A percentile compares a stretch with the other conserved stretches of the same genome.
phyloP scores from a whole-genome alignment of 2,888 invertebrate species.

The Aleiodes alternator region DNA sequence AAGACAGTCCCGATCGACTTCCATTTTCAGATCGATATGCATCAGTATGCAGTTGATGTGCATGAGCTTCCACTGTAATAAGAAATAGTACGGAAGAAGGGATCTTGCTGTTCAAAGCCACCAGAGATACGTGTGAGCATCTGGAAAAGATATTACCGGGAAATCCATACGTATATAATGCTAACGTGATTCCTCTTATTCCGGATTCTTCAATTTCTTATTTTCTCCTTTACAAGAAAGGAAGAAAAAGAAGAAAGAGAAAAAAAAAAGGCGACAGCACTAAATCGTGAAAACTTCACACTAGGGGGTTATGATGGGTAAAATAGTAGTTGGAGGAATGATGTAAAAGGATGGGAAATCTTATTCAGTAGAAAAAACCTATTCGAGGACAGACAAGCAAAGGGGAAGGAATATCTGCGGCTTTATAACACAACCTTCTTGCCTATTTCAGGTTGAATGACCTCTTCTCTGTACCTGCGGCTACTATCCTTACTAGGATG shows the following conservation, averaged over 20 bases:
- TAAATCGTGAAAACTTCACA: not conserved
- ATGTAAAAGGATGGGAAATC: conserved; percentile 7
- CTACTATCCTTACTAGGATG: conserved; percentile 24
- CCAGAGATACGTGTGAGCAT: conserved; percentile 45
- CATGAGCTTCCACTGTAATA: conserved; percentile 36
- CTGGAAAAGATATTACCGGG: conserved; percentile 40
- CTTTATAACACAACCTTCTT: conserved; percentile 16
- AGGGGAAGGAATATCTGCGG: not conserved
- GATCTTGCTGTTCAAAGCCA: conserved; percentile 10
- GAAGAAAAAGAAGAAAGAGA: not conserved
- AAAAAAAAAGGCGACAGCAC: not conserved
- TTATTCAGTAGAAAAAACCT: not conserved
- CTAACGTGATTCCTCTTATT: conserved; percentile 25
- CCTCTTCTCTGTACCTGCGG: conserved; percentile 24
- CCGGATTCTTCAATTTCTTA: not conserved
- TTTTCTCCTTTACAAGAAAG: not conserved
- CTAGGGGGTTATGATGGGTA: not conserved
- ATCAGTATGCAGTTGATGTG: conserved; percentile 39
- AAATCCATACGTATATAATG: conserved; percentile 34
- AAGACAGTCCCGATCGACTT: not conserved
- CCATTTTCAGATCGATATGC: conserved; percentile 27
- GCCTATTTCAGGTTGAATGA: conserved; percentile 2
- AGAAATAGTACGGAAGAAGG: conserved; percentile 18
- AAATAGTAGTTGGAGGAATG: not conserved
- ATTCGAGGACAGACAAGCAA: not conserved